Evolutionary conservation across 2,797 vertebrate species (phyloP).

Genomic region (Toxotes lorentzi): DNA sequence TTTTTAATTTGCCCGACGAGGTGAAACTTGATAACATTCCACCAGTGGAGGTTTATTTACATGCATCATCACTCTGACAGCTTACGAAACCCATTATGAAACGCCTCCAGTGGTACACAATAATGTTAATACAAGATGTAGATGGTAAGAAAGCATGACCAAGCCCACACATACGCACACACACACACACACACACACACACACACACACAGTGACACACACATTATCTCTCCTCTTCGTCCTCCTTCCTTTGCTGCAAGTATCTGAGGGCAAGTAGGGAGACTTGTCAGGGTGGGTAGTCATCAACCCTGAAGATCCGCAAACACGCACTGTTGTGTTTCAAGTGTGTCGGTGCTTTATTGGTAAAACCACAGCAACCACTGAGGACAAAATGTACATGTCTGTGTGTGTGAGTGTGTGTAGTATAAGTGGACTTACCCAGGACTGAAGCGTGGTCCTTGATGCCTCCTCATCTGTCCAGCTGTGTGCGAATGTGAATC

Average conservation of each 20-base stretch:
- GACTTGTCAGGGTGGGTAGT: conserved; percentile 75
- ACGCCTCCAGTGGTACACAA: conserved; percentile 42
- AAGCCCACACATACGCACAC: conserved; percentile 11
- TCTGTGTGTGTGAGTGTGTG: conserved; percentile 17
- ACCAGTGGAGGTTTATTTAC: conserved; percentile 53
- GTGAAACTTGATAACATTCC: conserved; percentile 43
- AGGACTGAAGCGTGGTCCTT: conserved; percentile 73
- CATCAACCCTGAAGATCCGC: conserved; percentile 64
- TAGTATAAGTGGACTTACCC: conserved; percentile 70
- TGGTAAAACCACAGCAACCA: conserved; percentile 38
- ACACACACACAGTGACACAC: conserved; percentile 15
- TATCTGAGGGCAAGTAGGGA: conserved; percentile 71
- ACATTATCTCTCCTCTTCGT: conserved; percentile 35
- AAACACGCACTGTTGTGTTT: conserved; percentile 65
- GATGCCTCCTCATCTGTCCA: conserved; percentile 78
- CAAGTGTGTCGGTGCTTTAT: conserved; percentile 36
- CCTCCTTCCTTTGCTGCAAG: conserved; percentile 50
- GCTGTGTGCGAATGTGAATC: conserved; percentile 55
- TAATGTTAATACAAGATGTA: conserved; percentile 25
- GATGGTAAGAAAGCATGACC: conserved; percentile 37
- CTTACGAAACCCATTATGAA: conserved; percentile 51
- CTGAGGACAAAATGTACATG: conserved; percentile 29
- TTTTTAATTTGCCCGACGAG: conserved; percentile 22
- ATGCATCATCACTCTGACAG: conserved; percentile 59
- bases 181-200: conserved; percentile 21